Conservation (phyloP, 2,888 invertebrate species). For the Eristalis arbustorum region DNA sequence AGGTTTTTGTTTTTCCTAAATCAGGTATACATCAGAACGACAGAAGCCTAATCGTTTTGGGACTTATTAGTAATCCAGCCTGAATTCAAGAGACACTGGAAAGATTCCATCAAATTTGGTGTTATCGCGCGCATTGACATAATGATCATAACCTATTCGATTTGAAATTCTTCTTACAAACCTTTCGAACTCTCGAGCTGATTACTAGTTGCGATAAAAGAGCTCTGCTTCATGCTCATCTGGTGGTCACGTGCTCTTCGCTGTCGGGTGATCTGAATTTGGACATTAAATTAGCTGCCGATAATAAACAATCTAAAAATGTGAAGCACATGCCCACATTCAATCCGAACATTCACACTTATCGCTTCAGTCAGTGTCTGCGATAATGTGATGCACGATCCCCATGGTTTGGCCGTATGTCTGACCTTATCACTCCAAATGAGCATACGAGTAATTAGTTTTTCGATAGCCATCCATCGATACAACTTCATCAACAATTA, state of each 20-base stretch:
- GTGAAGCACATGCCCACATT: not conserved
- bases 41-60: no score
- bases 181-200: not conserved
- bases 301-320: not conserved
- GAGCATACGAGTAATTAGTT: constrained; percentile 17
- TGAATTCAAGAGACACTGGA: no score
- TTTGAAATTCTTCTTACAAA: no score
- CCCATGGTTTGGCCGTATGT: not conserved
- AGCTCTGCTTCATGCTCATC: not conserved
- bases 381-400: not conserved
- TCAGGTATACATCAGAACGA: no score
- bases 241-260: not conserved
- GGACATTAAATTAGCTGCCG: not conserved
- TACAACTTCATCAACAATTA: not conserved
- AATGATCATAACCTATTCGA: not conserved
- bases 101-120: no score
- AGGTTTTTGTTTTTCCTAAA: no score
- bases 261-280: not conserved
- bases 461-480: not conserved
- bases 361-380: not conserved
- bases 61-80: no score
- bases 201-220: not conserved
- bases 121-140: not conserved
- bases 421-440: not conserved
- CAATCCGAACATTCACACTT: not conserved